phyloP scores from a whole-genome alignment of 2,797 vertebrate genomes.

The Pteropus rufus region DNA sequence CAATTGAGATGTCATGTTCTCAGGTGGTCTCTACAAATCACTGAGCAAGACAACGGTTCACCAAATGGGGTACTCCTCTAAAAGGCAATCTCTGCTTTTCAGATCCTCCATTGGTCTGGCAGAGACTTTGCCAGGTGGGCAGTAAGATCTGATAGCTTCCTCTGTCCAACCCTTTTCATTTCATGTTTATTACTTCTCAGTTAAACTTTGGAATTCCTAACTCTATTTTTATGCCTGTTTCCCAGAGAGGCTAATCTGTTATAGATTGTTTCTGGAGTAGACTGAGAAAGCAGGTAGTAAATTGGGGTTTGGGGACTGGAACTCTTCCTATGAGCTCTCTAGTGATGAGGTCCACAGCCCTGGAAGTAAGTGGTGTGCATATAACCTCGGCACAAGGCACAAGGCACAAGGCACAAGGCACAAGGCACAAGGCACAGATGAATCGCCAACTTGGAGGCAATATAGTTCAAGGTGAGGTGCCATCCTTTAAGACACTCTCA shows the following conservation, averaged over 20 bases:
- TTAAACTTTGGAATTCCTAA: background rate
- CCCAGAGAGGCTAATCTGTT: background rate
- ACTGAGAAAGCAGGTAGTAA: background rate
- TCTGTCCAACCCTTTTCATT: background rate
- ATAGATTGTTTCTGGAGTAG: background rate
- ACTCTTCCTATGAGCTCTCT: background rate
- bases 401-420: too few relatives aligned
- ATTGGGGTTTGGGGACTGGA: background rate
- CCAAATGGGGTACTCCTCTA: background rate
- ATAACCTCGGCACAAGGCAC: background rate
- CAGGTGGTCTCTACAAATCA: background rate
- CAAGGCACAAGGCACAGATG: background rate
- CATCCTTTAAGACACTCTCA: background rate
- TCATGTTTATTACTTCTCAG: background rate
- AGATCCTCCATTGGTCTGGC: background rate
- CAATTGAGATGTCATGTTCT: background rate
- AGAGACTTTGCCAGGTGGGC: background rate
- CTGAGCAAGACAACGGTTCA: background rate
- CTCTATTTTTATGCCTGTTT: background rate
- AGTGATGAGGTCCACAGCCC: background rate
- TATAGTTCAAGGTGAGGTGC: background rate
- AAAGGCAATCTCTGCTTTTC: background rate
- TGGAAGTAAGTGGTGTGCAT: background rate
- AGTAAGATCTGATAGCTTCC: background rate
- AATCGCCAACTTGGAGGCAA: background rate